A percentile compares a stretch with the other conserved stretches of the same genome.
Conservation (phyloP, 2,888 invertebrate species). For the Frankliniella fusca region DNA sequence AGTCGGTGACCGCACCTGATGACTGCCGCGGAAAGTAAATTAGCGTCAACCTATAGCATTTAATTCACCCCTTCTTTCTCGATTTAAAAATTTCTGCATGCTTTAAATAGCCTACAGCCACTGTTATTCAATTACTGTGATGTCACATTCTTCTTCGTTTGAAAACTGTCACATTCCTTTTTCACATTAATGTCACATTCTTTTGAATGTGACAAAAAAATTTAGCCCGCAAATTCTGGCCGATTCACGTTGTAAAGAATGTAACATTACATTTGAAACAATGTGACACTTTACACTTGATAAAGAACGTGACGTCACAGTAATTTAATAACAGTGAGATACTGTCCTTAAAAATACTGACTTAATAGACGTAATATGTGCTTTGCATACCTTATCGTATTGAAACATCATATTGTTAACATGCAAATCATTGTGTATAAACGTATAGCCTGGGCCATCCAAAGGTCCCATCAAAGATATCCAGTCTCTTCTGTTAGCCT, state of each 20-base stretch:
- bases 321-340: too few species aligned
- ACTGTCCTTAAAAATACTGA: too few species aligned
- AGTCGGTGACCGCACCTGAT: not conserved
- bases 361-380: not conserved
- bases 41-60: not conserved
- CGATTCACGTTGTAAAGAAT: not conserved
- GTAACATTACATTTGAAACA: too few species aligned
- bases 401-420: constrained; percentile 4
- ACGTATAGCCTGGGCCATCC: not conserved
- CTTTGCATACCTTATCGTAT: not conserved
- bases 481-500: not conserved
- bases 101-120: not conserved
- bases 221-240: not conserved
- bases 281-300: too few species aligned
- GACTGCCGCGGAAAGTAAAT: not conserved
- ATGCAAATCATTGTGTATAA: not conserved
- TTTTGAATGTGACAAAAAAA: not conserved
- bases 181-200: not conserved
- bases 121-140: too few species aligned
- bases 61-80: not conserved
- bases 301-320: too few species aligned
- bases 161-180: too few species aligned
- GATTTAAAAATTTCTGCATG: not conserved
- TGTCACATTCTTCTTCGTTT: too few species aligned
- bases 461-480: not conserved